These are phyloP conservation scores for Crotalus tigris DNA, from an alignment of 2,113 vertebrate species.

Conservation along the genomic window DNA sequence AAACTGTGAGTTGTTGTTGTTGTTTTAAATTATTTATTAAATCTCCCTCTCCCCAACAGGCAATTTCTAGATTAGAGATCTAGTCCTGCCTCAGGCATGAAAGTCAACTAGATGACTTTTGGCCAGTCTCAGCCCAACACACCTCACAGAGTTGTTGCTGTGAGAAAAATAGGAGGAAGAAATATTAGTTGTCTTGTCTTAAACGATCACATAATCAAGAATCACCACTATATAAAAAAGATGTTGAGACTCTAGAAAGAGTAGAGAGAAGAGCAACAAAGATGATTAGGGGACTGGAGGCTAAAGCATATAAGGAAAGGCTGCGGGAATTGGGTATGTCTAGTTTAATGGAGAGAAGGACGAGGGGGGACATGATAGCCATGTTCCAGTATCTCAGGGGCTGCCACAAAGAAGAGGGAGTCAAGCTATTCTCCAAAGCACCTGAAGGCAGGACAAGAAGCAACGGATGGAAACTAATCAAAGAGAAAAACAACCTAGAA, in stretches of 20 bases:
- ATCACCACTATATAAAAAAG: neutral
- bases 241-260: neutral
- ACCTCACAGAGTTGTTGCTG: too few species aligned
- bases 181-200: neutral
- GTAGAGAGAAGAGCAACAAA: neutral
- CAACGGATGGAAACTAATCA: neutral
- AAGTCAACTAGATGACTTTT: too few species aligned
- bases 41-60: too few species aligned
- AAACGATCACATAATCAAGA: neutral
- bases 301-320: neutral
- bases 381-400: neutral
- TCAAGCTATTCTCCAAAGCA: neutral
- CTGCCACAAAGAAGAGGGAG: neutral
- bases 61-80: too few species aligned
- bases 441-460: neutral
- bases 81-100: too few species aligned
- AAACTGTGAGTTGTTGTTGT: too few species aligned
- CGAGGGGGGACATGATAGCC: neutral
- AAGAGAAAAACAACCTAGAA: neutral
- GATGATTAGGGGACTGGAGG: neutral
- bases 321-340: neutral
- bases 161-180: too few species aligned
- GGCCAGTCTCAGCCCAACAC: too few species aligned
- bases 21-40: too few species aligned
- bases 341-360: neutral